Percentiles rank a stretch among this genome's conserved stretches.
Conservation (phyloP, 2,113 vertebrate genomes). For the Coptodon bakossiorum region DNA sequence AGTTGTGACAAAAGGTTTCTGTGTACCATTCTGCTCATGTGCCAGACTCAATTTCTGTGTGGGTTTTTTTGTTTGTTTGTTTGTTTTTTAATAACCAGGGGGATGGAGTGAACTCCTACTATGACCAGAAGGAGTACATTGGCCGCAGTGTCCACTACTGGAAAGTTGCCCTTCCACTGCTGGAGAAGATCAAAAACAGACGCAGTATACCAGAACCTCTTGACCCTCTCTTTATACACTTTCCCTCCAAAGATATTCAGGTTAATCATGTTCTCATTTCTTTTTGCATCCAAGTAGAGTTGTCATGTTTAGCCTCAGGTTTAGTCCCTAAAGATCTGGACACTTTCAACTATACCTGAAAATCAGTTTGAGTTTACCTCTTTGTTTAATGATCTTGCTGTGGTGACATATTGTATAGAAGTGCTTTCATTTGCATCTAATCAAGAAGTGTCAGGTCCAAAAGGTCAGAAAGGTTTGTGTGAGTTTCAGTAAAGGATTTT, state of each 20-base stretch:
- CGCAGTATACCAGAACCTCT: constrained; percentile 87
- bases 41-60: background rate
- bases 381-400: background rate
- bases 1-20: background rate
- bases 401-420: background rate
- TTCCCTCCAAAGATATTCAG: constrained; percentile 86
- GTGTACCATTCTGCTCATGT: background rate
- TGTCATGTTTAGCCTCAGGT: background rate
- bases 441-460: background rate
- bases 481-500: background rate
- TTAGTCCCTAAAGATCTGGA: background rate
- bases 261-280: constrained; percentile 59
- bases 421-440: background rate
- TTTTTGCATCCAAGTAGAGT: background rate
- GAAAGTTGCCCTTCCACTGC: constrained; percentile 81
- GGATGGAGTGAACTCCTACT: constrained; percentile 83
- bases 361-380: background rate
- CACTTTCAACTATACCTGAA: background rate
- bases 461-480: background rate
- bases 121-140: constrained; percentile 92
- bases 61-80: fast-evolving
- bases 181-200: constrained; percentile 82
- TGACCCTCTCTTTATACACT: constrained; percentile 91
- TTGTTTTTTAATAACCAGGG: constrained; percentile 66
- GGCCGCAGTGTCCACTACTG: constrained; percentile 92